These are phyloP conservation scores for Drosophila fulvimacula DNA, from an alignment of 2,888 invertebrate species.

Conservation along the genomic window DNA sequence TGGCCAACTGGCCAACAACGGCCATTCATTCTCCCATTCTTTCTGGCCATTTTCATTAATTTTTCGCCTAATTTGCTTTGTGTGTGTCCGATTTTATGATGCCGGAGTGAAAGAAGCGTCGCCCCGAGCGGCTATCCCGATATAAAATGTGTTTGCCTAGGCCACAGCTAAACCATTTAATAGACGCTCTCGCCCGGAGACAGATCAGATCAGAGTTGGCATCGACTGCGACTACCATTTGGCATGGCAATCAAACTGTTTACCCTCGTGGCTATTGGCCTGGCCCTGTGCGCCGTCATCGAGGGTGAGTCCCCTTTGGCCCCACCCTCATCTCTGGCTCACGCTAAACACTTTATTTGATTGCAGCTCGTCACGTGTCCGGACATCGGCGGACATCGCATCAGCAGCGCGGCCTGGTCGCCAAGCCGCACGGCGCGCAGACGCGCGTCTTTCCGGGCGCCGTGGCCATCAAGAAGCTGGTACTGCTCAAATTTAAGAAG, in stretches of 20 bases:
- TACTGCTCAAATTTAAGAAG: conserved; percentile 82
- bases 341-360: not conserved
- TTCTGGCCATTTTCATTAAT: conserved; percentile 35
- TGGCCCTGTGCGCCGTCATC: conserved; percentile 54
- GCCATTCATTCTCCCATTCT: conserved; percentile 10
- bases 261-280: conserved; percentile 57
- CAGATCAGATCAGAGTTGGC: conserved; percentile 11
- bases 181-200: conserved; percentile 67
- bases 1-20: not conserved
- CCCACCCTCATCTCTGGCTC: not conserved
- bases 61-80: conserved; percentile 58
- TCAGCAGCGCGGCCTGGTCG: conserved; percentile 60
- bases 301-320: conserved; percentile 61
- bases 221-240: conserved; percentile 3
- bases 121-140: conserved; percentile 32
- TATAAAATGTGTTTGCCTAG: conserved; percentile 76
- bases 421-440: conserved; percentile 64
- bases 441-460: conserved; percentile 80
- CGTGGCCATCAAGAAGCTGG: conserved; percentile 81
- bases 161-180: conserved; percentile 65
- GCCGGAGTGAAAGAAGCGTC: conserved; percentile 40
- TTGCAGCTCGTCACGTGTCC: conserved; percentile 61
- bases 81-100: conserved; percentile 47
- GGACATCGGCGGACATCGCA: conserved; percentile 49
- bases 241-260: conserved; percentile 66